Conservation (phyloP, 2,113 vertebrate genomes). For the Bothrops jararaca region DNA sequence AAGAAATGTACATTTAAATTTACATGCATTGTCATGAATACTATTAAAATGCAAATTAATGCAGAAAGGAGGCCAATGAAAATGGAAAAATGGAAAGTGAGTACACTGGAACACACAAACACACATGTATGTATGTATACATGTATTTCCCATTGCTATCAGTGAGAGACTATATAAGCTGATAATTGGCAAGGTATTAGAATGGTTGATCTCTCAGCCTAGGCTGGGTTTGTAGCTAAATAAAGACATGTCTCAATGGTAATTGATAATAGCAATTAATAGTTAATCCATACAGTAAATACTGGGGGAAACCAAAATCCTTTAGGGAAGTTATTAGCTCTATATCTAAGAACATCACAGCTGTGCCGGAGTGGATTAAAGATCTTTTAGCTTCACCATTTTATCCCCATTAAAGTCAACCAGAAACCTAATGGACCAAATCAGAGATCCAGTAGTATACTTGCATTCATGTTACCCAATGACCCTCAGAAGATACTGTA, state of each 20-base stretch:
- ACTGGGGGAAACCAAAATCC: background rate
- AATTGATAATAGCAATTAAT: background rate
- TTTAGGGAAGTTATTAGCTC: background rate
- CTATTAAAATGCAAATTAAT: background rate
- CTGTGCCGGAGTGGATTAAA: background rate
- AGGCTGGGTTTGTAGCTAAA: background rate
- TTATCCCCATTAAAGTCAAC: too few species aligned
- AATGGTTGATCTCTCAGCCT: background rate
- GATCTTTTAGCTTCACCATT: background rate
- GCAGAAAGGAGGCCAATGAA: background rate
- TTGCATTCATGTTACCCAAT: background rate
- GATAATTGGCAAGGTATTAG: background rate
- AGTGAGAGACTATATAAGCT: background rate
- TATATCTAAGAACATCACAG: background rate
- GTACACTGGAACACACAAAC: background rate
- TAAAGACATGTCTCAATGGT: background rate
- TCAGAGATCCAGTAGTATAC: background rate
- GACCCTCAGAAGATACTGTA: background rate
- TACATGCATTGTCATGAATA: background rate
- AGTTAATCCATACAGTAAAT: background rate
- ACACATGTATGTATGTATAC: background rate
- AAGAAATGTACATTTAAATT: background rate
- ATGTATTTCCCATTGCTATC: background rate
- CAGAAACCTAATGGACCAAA: background rate
- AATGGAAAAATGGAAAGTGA: background rate